Percentiles rank a stretch among this genome's conserved stretches.
These are phyloP conservation scores for pig (Sus scrofa) DNA, from an alignment of 2,113 vertebrate species.

Conservation along the genomic window DNA sequence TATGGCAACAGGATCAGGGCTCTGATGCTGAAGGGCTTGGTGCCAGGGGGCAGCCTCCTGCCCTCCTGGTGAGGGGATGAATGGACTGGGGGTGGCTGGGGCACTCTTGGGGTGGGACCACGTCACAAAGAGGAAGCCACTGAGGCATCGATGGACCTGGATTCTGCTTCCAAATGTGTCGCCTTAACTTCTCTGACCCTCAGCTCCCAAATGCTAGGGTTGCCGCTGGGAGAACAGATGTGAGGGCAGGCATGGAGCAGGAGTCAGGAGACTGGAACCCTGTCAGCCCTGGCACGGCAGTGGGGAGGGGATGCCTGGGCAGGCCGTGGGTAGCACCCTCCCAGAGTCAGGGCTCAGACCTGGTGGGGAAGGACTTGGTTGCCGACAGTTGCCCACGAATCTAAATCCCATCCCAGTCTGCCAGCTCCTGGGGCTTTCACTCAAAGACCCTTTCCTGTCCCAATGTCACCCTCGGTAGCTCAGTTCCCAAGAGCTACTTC, in stretches of 20 bases:
- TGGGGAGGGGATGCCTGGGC: no score
- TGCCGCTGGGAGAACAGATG: not conserved
- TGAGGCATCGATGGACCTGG: not conserved
- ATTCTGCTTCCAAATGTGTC: not conserved
- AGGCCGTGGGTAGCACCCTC: not conserved
- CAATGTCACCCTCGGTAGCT: not conserved
- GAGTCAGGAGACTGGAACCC: not conserved
- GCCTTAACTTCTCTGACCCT: not conserved
- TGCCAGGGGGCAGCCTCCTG: not conserved
- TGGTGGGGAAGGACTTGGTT: accelerated
- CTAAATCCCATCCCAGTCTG: not conserved
- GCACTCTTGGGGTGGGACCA: not conserved
- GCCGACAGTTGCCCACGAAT: not conserved
- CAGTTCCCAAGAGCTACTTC: not conserved
- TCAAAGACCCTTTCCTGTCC: not conserved
- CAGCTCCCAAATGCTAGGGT: not conserved
- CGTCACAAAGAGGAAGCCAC: not conserved
- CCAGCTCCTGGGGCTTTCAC: not conserved
- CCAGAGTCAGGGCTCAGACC: not conserved
- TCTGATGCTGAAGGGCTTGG: not conserved
- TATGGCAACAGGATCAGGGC: not conserved
- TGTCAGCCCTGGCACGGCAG: not conserved
- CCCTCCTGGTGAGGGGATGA: not conserved
- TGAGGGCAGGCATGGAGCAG: not conserved
- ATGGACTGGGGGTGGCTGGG: not conserved